These are phyloP conservation scores for Drosophila mimetica DNA, from an alignment of 2,888 invertebrate species.

Conservation along the genomic window DNA sequence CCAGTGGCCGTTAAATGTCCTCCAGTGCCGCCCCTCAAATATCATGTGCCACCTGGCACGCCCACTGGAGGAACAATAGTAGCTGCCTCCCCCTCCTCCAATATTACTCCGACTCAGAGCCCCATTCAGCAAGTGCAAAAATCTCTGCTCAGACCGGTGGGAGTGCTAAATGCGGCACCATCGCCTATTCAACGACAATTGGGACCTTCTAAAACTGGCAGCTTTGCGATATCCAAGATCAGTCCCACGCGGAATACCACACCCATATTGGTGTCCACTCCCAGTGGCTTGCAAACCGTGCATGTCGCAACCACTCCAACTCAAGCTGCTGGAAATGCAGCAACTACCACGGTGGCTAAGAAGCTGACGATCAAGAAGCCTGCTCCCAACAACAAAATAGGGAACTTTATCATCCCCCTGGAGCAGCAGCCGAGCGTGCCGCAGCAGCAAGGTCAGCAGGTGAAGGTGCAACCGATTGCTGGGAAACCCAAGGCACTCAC, in stretches of 20 bases:
- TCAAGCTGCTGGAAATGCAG: slow-evolving; percentile 7
- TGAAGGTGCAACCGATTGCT: slow-evolving; percentile 31
- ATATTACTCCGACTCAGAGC: slow-evolving; percentile 9
- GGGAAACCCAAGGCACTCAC: slow-evolving; percentile 37
- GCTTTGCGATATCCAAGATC: slow-evolving; percentile 41
- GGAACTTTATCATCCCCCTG: slow-evolving; percentile 49
- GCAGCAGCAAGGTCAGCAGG: slow-evolving; percentile 33
- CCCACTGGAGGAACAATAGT: slow-evolving; percentile 14
- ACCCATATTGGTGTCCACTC: slow-evolving; percentile 82
- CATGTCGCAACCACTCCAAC: slow-evolving; percentile 79
- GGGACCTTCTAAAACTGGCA: slow-evolving; percentile 3
- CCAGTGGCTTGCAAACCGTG: slow-evolving; percentile 83
- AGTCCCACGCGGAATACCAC: slow-evolving; percentile 68
- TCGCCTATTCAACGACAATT: slow-evolving; percentile 21
- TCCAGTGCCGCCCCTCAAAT: slow-evolving; percentile 81
- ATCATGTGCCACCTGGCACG: slow-evolving; percentile 68
- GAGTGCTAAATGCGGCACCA: slow-evolving; percentile 28
- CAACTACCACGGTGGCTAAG: slow-evolving; percentile 57
- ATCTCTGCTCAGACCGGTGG: slow-evolving; percentile 69
- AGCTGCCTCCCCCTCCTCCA: slow-evolving; percentile 30
- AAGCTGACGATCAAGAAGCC: slow-evolving; percentile 80
- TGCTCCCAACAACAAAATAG: slow-evolving; percentile 39
- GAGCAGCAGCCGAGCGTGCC: slow-evolving; percentile 41
- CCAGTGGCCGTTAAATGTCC: slow-evolving; percentile 66
- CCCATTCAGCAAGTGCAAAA: slow-evolving; percentile 58